Base-by-base conservation (phyloP, 1,140 invertebrate genomes). In the Nylanderia fulva region DNA sequence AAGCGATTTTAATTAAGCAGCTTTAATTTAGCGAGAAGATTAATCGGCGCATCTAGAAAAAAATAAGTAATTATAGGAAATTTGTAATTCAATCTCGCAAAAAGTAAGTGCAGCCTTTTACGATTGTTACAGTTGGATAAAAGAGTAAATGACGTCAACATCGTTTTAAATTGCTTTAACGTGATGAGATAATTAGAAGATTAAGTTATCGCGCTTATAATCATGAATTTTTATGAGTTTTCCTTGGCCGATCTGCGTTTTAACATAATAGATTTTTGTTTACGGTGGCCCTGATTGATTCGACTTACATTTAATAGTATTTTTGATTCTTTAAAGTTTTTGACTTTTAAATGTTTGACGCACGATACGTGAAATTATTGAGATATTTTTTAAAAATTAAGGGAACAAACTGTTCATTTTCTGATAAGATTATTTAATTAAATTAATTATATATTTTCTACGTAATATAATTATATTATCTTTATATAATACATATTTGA, bases 101-200 rank as follows among this genome's bases (percentile, higher is more conserved):
- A n/a, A 33, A 42, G 18, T 27, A 42, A 42, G 18, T 9, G 8
- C 24, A 7, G 21, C 13, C 27, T 18, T 60, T 33, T 82, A 69
- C 24, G 36, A 1, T 27, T 60, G 39, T n/a, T 33, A 29, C 24
- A 56, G 13, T 15, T 36, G 21, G 29, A 36, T 36, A 42, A 58
- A 68, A 15, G 18, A 58, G 52, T 29, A 13, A 7, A 27, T 80
- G 58, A 68, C 84, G 83, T 80, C 74, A 75, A 15, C 29, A 4
- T 7, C 74, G 27, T 66, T 74, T 66, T 11, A 36, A 33, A 36
- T 60, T 42, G 36, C 27, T 58, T 18, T 11, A 58, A 68, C 42
- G 9, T 58, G 84, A 68, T 82, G 86, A 87, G 71, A 52, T 75
- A 85, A 85, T 82, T 64, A 69, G 58, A 39, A 36, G 84, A 85